A percentile compares a stretch with the other conserved stretches of the same genome.
Conservation (phyloP, 2,113 vertebrate genomes). For the Etia nguti region DNA sequence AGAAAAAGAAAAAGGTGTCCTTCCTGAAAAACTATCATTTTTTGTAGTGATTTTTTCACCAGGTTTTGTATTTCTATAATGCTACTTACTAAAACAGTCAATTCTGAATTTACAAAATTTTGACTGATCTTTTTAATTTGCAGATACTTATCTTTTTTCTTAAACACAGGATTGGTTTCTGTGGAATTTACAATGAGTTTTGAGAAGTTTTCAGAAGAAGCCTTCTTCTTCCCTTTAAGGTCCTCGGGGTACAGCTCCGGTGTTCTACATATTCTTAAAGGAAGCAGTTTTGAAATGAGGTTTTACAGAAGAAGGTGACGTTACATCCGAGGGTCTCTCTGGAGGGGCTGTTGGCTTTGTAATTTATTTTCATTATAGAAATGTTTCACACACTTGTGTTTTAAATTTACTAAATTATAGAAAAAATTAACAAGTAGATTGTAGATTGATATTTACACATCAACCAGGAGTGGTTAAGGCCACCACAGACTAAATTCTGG, state of each 20-base stretch:
- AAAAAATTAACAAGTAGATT: not conserved
- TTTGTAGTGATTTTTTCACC: too few species aligned
- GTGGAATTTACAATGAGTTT: not conserved
- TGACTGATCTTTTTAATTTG: too few species aligned
- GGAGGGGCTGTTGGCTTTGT: not conserved
- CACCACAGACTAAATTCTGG: too few species aligned
- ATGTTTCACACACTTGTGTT: not conserved
- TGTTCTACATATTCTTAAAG: rapidly evolving
- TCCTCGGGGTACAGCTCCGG: not conserved
- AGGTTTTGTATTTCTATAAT: too few species aligned
- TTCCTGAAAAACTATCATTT: too few species aligned
- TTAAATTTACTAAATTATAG: not conserved
- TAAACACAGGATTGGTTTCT: not conserved
- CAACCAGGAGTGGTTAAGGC: not conserved
- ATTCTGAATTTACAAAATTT: too few species aligned
- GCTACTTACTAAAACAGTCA: too few species aligned
- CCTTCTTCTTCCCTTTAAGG: not conserved
- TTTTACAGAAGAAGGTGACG: not conserved
- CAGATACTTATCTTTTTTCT: not conserved
- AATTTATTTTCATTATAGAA: not conserved
- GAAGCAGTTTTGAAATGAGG: not conserved
- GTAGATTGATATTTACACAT: not conserved
- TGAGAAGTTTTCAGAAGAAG: not conserved
- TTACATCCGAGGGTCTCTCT: not conserved
- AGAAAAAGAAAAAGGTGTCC: too few species aligned